Conservation (phyloP, 2,797 vertebrate species). For the Salarias fasciatus region DNA sequence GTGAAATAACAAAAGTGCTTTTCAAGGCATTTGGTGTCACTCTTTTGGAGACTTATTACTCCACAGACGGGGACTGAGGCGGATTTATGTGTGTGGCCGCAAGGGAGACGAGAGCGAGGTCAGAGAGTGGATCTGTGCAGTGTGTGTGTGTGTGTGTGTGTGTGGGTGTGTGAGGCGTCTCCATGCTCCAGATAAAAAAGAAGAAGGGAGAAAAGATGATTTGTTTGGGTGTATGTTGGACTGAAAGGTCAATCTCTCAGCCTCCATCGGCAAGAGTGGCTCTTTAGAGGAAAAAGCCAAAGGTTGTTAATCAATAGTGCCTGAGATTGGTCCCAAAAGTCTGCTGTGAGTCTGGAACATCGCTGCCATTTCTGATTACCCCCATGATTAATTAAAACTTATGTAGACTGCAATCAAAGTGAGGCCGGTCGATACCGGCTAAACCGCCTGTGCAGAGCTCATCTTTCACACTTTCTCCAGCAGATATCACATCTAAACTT, state of each 20-base stretch:
- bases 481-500: constrained; percentile 53
- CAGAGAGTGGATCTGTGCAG: neutral
- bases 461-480: constrained; percentile 44
- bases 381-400: constrained; percentile 75
- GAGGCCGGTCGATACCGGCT: constrained; percentile 58
- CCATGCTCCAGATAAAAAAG: constrained; percentile 26
- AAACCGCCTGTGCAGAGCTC: constrained; percentile 11
- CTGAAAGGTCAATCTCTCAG: constrained; percentile 65
- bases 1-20: neutral
- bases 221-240: constrained; percentile 40
- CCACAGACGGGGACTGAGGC: constrained; percentile 12
- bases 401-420: constrained; percentile 65
- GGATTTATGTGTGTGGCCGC: constrained; percentile 4
- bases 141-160: too few species aligned
- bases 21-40: constrained; percentile 30
- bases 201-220: constrained; percentile 20
- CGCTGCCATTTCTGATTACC: constrained; percentile 69
- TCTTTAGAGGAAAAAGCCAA: constrained; percentile 52
- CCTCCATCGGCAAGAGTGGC: constrained; percentile 29
- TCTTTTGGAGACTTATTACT: constrained; percentile 26
- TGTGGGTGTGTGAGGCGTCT: neutral
- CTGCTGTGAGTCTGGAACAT: constrained; percentile 51
- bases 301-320: constrained; percentile 69
- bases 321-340: constrained; percentile 61
- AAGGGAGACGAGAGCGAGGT: neutral